Evolutionary conservation across 2,888 invertebrate species (phyloP).

Genomic region (Lepeophtheirus nordmannii): DNA sequence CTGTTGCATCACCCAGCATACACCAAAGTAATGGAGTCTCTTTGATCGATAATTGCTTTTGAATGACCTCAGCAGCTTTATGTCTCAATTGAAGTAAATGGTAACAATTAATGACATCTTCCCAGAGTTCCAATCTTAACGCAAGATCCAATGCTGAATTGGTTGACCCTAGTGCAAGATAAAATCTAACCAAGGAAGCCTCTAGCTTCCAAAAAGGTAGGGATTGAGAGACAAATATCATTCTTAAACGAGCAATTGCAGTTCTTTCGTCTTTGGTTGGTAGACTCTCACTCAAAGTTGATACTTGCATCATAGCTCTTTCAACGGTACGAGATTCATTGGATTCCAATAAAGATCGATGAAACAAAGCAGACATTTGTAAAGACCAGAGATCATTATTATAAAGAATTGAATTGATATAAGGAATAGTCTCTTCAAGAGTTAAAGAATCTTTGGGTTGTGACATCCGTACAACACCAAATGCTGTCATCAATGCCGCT

Average conservation of each 20-base stretch:
- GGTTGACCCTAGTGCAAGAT: conserved; percentile 61
- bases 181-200: conserved; percentile 57
- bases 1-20: conserved; percentile 71
- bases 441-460: conserved; percentile 28
- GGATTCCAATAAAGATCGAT: conserved; percentile 60
- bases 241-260: conserved; percentile 37
- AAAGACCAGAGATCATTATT: conserved; percentile 48
- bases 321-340: conserved; percentile 66
- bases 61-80: conserved; percentile 38
- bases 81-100: conserved; percentile 63
- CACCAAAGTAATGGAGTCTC: conserved; percentile 76
- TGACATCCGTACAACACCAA: neutral
- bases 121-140: conserved; percentile 63
- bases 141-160: conserved; percentile 70
- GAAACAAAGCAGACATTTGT: conserved; percentile 53
- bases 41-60: conserved; percentile 36
- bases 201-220: conserved; percentile 58
- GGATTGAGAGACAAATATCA: conserved; percentile 55
- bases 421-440: conserved; percentile 29
- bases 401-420: conserved; percentile 25
- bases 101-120: conserved; percentile 81
- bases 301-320: conserved; percentile 59
- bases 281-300: conserved; percentile 46
- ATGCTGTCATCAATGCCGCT: neutral
- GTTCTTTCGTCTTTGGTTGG: conserved; percentile 36